Conservation (phyloP, 1,140 invertebrate genomes). For the Ostrea denselamellosa region DNA sequence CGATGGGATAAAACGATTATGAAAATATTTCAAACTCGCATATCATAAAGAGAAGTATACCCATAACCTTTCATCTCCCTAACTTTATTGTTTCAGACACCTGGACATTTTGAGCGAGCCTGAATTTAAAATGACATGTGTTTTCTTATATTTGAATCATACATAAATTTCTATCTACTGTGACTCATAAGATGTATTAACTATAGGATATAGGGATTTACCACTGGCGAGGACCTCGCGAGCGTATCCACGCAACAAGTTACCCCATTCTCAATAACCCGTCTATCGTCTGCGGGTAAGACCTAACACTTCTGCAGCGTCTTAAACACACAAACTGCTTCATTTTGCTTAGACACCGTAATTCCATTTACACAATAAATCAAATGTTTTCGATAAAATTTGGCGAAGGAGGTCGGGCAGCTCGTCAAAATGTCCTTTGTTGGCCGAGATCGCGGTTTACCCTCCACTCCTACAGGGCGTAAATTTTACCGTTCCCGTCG, state of each 20-base stretch:
- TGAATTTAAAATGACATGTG: constrained; percentile 22
- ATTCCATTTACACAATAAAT: constrained; percentile 40
- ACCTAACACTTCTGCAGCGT: constrained; percentile 15
- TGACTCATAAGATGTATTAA: constrained; percentile 36
- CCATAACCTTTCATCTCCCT: background rate
- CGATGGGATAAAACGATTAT: background rate
- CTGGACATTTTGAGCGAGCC: background rate
- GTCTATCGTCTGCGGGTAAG: constrained; percentile 28
- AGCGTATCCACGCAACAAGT: constrained; percentile 34
- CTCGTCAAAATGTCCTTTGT: constrained; percentile 24
- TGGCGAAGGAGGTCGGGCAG: constrained; percentile 30
- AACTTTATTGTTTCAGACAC: constrained; percentile 12
- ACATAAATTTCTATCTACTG: constrained; percentile 35
- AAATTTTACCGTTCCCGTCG: constrained; percentile 23
- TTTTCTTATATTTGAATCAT: constrained; percentile 39
- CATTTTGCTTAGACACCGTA: constrained; percentile 32
- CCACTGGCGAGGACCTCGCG: background rate
- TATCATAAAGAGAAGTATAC: background rate
- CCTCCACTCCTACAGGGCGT: constrained; percentile 34
- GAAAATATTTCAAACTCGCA: background rate
- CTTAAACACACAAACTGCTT: constrained; percentile 30
- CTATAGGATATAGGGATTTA: constrained; percentile 32
- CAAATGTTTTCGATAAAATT: constrained; percentile 38
- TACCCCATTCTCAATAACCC: constrained; percentile 34
- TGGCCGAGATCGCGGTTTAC: constrained; percentile 36